Base-by-base conservation (phyloP, 2,888 invertebrate species). In the Pterostichus madidus region DNA sequence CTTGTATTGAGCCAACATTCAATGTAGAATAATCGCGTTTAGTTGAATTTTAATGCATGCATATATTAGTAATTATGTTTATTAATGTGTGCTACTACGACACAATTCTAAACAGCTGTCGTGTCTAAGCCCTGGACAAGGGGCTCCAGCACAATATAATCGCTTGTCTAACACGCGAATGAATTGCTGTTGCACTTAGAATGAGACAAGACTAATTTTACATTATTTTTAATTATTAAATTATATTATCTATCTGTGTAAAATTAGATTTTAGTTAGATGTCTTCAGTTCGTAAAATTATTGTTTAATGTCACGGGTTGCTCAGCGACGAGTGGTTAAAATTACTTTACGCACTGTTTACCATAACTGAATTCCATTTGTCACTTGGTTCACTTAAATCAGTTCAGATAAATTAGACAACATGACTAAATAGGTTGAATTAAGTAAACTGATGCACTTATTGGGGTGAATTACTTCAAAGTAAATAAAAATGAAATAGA, bases 61-160 rank as follows among this genome's bases (percentile, higher is more conserved):
- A 80, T 80, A 80, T 80, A 80, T 80, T 80, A 80, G 80, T 80
- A 49, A 80, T 80, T 80, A 80, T 80, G 80, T 80, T 52, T 71
- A 80, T 71, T 80, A 80, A 59, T 46, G 68, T 59, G 15, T 39
- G 15, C 24, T 59, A 64, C 31, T 31, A 17, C 64, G 49, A 39
- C 56, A 77, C 39, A 44, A 59, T 77, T 59, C 17, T 68, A 68
- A 68, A 49, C 80, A 80, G 80, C 80, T 80, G 80, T 32, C 49
- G 56, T 53, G 76, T 56, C 17, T 71, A 15, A 39, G 17, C 15
- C 44, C 13, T 71, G 68, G 68, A 44, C 68, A 68, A 75, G 24
- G 24, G 24, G 24, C 49, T 53, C 53, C 35, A 11, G 31, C 44
- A 52, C 17, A 75, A 75, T 75, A 32, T 56, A 56, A 46, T 76